Percentiles rank a stretch among this genome's conserved stretches.
Conservation (phyloP, 2,888 invertebrate species). For the Tanytarsus gracilentus region DNA sequence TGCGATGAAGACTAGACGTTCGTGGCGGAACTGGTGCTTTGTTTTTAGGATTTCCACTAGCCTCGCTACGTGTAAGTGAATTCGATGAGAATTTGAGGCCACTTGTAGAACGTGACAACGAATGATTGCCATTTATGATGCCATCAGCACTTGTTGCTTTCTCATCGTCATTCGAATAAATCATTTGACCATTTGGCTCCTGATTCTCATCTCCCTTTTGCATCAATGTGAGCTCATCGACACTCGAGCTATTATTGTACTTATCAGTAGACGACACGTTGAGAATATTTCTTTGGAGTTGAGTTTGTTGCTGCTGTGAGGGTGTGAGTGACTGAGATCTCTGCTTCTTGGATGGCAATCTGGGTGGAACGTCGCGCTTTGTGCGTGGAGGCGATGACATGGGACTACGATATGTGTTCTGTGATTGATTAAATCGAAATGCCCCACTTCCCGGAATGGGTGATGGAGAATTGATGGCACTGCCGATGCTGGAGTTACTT, state of each 20-base stretch:
- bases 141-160: conserved; percentile 49
- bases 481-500: conserved; percentile 19
- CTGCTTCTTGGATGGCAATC: conserved; percentile 54
- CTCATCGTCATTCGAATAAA: conserved; percentile 38
- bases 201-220: conserved; percentile 40
- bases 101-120: conserved; percentile 42
- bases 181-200: conserved; percentile 34
- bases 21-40: conserved; percentile 41
- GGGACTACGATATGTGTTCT: conserved; percentile 42
- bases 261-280: conserved; percentile 49
- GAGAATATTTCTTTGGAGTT: conserved; percentile 31
- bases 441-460: conserved; percentile 23
- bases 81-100: conserved; percentile 48
- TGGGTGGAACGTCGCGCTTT: conserved; percentile 45
- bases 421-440: conserved; percentile 35
- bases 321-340: conserved; percentile 74
- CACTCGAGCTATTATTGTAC: conserved; percentile 60
- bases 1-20: conserved; percentile 50
- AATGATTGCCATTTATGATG: conserved; percentile 40
- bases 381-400: conserved; percentile 51
- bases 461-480: conserved; percentile 13
- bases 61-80: conserved; percentile 44
- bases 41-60: conserved; percentile 37
- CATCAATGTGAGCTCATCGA: conserved; percentile 55
- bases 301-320: conserved; percentile 37